A percentile compares a stretch with the other conserved stretches of the same genome.
Evolutionary conservation across 2,797 vertebrate genomes (phyloP).

Genomic region (Notamacropus eugenii): DNA sequence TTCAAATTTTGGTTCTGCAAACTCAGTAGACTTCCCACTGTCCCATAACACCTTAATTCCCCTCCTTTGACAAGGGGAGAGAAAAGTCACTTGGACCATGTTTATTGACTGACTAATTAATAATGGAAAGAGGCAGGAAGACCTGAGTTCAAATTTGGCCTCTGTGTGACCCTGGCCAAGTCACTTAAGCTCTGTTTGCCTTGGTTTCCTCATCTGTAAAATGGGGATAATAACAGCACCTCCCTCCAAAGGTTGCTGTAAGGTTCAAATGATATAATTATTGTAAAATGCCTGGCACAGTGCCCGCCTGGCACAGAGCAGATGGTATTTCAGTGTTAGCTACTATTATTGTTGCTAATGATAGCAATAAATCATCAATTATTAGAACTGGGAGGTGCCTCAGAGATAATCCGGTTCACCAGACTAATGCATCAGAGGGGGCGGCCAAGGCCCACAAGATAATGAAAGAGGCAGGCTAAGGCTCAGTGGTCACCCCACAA

Average conservation of each 20-base stretch:
- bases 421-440: not conserved
- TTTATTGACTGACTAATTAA: not conserved
- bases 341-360: not conserved
- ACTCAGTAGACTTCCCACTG: not conserved
- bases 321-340: too few relatives aligned
- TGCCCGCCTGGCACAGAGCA: too few relatives aligned
- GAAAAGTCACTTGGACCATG: not conserved
- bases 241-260: not conserved
- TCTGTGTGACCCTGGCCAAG: too few relatives aligned
- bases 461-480: not conserved
- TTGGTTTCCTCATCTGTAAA: not conserved
- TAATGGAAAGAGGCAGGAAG: not conserved
- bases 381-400: not conserved
- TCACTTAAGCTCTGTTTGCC: not conserved
- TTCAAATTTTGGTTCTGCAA: not conserved
- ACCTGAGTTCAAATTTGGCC: not conserved
- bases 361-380: not conserved
- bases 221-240: not conserved
- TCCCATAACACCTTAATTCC: not conserved
- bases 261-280: not conserved
- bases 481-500: not conserved
- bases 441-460: not conserved
- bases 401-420: not conserved
- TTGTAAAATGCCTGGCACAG: not conserved
- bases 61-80: slow-evolving; percentile 2